phyloP scores from a whole-genome alignment of 2,888 invertebrate species.

The Eupithecia centaureata region DNA sequence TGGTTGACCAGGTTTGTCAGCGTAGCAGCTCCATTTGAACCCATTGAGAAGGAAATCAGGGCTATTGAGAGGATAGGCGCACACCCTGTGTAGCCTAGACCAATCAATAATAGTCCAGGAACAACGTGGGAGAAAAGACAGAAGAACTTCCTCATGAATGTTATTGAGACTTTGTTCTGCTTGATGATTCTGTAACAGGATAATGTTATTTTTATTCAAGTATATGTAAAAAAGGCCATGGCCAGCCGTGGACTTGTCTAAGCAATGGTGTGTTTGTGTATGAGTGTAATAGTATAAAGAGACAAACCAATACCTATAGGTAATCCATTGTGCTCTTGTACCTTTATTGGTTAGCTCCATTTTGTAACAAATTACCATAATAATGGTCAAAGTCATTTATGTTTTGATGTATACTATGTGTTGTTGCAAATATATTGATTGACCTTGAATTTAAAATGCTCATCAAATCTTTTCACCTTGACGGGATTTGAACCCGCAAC shows the following conservation, averaged over 20 bases:
- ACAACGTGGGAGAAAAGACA: slow-evolving; percentile 85
- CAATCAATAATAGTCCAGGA: slow-evolving; percentile 80
- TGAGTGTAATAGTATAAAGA: neutral
- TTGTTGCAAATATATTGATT: neutral
- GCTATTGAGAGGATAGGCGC: slow-evolving; percentile 86
- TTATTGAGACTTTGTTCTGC: slow-evolving; percentile 74
- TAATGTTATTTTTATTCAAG: neutral
- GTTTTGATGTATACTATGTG: neutral
- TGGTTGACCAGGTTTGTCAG: slow-evolving; percentile 86
- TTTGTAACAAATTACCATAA: neutral
- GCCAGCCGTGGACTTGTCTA: neutral
- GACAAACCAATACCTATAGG: neutral
- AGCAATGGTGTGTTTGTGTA: neutral
- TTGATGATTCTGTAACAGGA: slow-evolving; percentile 75
- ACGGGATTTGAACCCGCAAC: slow-evolving; percentile 2
- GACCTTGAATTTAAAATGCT: slow-evolving; percentile 9
- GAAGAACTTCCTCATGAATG: slow-evolving; percentile 86
- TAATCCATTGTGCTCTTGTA: neutral
- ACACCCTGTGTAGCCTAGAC: slow-evolving; percentile 85
- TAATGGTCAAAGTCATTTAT: slow-evolving; percentile 7
- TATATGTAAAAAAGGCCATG: neutral
- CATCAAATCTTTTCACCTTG: slow-evolving; percentile 5
- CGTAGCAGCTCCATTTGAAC: slow-evolving; percentile 86
- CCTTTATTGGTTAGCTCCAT: neutral
- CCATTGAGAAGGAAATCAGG: slow-evolving; percentile 87